Percentiles rank a stretch among this genome's conserved stretches.
Evolutionary conservation across 2,888 invertebrate genomes (phyloP).

Genomic region (Brachypterus glaber): DNA sequence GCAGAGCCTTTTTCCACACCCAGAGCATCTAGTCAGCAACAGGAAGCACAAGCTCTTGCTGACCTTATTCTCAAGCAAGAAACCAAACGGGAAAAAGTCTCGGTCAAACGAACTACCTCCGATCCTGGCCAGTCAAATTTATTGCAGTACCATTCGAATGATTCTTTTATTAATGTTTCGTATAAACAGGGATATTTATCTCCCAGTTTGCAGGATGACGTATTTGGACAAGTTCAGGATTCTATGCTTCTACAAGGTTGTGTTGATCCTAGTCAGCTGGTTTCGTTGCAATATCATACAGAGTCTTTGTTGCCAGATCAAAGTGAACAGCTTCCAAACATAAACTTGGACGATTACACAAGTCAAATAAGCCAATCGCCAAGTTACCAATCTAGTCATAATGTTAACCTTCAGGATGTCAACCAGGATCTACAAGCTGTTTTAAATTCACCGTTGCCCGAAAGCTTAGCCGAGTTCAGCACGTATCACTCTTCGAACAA

Average conservation of each 20-base stretch:
- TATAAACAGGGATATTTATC: constrained; percentile 55
- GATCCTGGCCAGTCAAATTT: constrained; percentile 54
- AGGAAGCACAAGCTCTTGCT: constrained; percentile 69
- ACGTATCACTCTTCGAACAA: constrained; percentile 55
- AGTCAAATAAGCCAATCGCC: constrained; percentile 48
- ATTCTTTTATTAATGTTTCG: constrained; percentile 52
- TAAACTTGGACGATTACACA: constrained; percentile 54
- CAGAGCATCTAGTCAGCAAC: constrained; percentile 44
- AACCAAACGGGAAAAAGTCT: constrained; percentile 61
- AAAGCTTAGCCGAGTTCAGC: constrained; percentile 73
- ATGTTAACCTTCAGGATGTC: no score
- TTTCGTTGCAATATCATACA: constrained; percentile 40
- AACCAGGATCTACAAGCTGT: constrained; percentile 68
- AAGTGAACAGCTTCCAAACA: constrained; percentile 53
- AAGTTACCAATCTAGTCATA: constrained; percentile 39
- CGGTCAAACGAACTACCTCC: constrained; percentile 65
- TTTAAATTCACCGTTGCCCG: constrained; percentile 67
- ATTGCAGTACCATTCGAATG: constrained; percentile 51
- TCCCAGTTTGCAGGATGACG: constrained; percentile 63
- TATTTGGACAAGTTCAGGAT: constrained; percentile 63
- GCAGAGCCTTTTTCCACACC: constrained; percentile 43
- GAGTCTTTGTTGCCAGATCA: constrained; percentile 51
- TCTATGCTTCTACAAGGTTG: constrained; percentile 58
- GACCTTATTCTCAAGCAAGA: constrained; percentile 66
- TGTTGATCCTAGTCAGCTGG: constrained; percentile 53